Evolutionary conservation across 2,797 vertebrate genomes (phyloP), one percentile per base, ranked within the genome.

Genomic region (Pangasius macronema): DNA sequence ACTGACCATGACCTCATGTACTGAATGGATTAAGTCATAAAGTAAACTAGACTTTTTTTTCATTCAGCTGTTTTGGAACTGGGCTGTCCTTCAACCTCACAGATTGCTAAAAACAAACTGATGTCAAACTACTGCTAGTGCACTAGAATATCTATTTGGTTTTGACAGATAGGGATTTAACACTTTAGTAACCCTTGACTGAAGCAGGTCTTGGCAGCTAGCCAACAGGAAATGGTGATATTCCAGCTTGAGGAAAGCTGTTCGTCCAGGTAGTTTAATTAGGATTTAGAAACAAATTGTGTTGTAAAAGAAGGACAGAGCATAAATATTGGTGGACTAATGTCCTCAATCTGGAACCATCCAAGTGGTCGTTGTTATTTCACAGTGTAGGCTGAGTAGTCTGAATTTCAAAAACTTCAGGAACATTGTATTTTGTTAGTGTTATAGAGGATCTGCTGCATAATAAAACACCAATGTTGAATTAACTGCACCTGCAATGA

Each of bases 1-100:
- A 87, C 63, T 84, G 70, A 79, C 89, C 86, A 87, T 90, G 88
- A 91, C 77, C 87, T 88, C 86, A 86, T 85, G 83, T 90, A 88
- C 88, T 86, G 27, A 82, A 85, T 39, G 46, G 30, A 79, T 87
- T 82, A 77, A 88, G 85, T 88, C 76, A 81, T 82, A 76, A 88
- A 88, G 53, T 89, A 91, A 90, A 91, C 87, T 88, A 75, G 46
- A 55, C 33, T 20, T n/a, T 65, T 73, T 70, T 72, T 83, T 81
- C 79, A 39, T 72, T 46, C 42, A 67, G 85, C 75, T 88, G 82
- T 88, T 89, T 89, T 81, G 86, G 11, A 82, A 88, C 83, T 82
- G 67, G 80, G 65, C 68, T 85, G 87, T 85, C 73, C 82, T 70
- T 91, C 68, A 84, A 81, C 65, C 61, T 42, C 36, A 61, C 30